Percentiles rank a stretch among this genome's conserved stretches.
Evolutionary conservation across 1,140 invertebrate genomes (phyloP).

Genomic region (Acyrthosiphon pisum): DNA sequence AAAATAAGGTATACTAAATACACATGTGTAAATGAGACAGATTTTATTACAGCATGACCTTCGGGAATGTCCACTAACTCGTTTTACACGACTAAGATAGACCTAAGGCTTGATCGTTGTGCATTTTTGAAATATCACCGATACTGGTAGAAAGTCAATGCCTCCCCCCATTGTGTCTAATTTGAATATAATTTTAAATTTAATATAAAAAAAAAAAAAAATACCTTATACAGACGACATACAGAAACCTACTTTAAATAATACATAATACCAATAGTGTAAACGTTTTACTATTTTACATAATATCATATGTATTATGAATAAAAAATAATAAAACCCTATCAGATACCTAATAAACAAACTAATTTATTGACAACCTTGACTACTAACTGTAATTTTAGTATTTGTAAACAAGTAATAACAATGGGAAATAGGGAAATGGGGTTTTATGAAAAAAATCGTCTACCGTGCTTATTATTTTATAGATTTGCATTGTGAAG

Average conservation of each 20-base stretch:
- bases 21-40: neutral
- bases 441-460: neutral
- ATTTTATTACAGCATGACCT: neutral
- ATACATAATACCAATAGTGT: neutral
- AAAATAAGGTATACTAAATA: neutral
- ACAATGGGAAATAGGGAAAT: neutral
- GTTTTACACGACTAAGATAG: neutral
- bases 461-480: neutral
- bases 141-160: neutral
- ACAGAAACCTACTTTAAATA: neutral
- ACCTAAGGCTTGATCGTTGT: neutral
- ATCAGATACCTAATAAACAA: neutral
- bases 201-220: neutral
- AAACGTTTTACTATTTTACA: neutral
- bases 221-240: neutral
- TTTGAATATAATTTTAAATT: neutral
- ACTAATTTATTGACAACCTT: neutral
- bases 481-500: neutral
- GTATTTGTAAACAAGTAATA: neutral
- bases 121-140: neutral
- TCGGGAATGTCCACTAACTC: neutral
- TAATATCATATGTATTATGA: neutral
- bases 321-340: neutral
- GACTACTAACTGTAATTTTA: neutral
- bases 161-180: neutral